Conservation (phyloP, 2,888 invertebrate species). For the Hemistola chrysoprasaria region DNA sequence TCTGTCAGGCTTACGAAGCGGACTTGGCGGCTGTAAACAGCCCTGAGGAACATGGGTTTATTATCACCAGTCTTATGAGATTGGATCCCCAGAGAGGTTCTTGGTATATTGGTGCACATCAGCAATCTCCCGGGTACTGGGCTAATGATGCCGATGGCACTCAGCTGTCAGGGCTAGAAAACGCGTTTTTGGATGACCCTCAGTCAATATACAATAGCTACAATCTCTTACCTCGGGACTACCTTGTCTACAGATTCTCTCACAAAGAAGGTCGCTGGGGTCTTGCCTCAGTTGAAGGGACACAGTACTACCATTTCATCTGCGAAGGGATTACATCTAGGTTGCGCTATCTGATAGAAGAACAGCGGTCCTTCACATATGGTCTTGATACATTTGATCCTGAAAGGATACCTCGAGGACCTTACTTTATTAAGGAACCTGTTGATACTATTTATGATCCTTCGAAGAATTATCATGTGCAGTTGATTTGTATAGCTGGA, state of each 20-base stretch:
- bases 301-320: conserved; percentile 90
- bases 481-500: conserved; percentile 90
- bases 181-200: conserved; percentile 88
- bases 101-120: conserved; percentile 93
- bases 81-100: conserved; percentile 92
- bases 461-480: conserved; percentile 88
- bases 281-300: conserved; percentile 89
- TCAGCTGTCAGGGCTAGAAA: conserved; percentile 89
- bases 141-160: conserved; percentile 92
- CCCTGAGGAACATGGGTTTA: conserved; percentile 93
- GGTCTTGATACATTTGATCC: conserved; percentile 92
- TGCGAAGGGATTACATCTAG: conserved; percentile 92
- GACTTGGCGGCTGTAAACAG: conserved; percentile 91
- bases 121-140: conserved; percentile 89
- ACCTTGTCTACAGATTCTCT: conserved; percentile 90
- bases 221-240: conserved; percentile 85
- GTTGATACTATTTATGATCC: conserved; percentile 92
- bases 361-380: conserved; percentile 92
- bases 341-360: conserved; percentile 86
- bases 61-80: conserved; percentile 90
- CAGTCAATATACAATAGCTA: conserved; percentile 61
- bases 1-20: conserved; percentile 92
- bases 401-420: conserved; percentile 91
- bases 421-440: conserved; percentile 94
- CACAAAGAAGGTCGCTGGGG: conserved; percentile 90